phyloP scores from a whole-genome alignment of 2,797 vertebrate genomes.

The Microctenopoma stevenorrisi region DNA sequence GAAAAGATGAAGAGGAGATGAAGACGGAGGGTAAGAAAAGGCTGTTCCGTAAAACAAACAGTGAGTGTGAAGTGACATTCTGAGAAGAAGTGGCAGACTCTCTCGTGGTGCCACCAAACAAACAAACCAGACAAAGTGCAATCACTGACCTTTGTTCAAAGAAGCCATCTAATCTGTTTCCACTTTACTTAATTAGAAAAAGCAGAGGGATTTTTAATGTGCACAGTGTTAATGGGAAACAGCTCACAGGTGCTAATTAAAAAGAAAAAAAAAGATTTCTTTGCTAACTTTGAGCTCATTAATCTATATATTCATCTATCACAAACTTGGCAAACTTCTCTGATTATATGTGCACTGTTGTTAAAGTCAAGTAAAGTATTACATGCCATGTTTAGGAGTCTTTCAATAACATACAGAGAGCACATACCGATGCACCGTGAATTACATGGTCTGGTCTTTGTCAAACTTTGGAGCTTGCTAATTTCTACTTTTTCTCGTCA shows the following conservation, averaged over 20 bases:
- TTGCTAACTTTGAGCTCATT: conserved; percentile 76
- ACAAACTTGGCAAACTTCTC: conserved; percentile 55
- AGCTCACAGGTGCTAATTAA: conserved; percentile 88
- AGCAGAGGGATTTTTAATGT: conserved; percentile 83
- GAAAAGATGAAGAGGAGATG: conserved; percentile 40
- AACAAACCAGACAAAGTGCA: conserved; percentile 79
- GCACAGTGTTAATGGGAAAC: conserved; percentile 85
- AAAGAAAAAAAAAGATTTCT: conserved; percentile 74
- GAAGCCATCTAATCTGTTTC: conserved; percentile 86
- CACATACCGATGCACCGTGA: conserved; percentile 17
- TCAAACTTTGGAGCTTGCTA: conserved; percentile 53
- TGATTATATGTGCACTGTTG: conserved; percentile 7
- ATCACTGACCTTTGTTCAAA: conserved; percentile 88
- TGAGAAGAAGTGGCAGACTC: conserved; percentile 66
- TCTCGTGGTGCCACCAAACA: conserved; percentile 72
- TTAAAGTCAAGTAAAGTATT: conserved; percentile 10
- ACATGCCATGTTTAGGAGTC: background rate
- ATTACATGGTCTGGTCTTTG: conserved; percentile 63
- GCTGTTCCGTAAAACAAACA: conserved; percentile 69
- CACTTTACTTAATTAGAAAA: conserved; percentile 89
- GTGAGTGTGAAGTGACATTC: conserved; percentile 72
- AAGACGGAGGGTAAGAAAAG: conserved; percentile 56
- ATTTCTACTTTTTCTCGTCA: conserved; percentile 76
- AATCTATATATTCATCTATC: conserved; percentile 71
- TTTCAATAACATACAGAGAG: background rate